These are phyloP conservation scores for Thunnus maccoyii DNA, from an alignment of 2,113 vertebrate species.

Conservation along the genomic window DNA sequence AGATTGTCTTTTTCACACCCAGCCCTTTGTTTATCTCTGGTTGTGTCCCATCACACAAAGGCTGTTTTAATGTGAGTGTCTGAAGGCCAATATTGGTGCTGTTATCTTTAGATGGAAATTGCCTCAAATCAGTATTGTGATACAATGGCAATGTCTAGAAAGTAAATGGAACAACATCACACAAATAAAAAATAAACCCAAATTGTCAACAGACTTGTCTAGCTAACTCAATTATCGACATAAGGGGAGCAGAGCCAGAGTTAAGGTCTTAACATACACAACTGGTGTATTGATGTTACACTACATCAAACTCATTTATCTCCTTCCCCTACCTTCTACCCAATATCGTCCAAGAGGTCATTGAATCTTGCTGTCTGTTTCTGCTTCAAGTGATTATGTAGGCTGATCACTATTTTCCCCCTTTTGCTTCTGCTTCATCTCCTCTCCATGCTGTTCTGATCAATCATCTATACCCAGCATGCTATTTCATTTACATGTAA, in stretches of 20 bases:
- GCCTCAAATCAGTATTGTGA: background rate
- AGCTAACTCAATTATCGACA: background rate
- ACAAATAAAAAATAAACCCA: background rate
- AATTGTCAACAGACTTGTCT: background rate
- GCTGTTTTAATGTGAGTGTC: background rate
- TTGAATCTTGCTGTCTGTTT: slow-evolving; percentile 23
- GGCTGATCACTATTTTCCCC: slow-evolving; percentile 42
- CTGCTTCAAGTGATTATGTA: slow-evolving; percentile 28
- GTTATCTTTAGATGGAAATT: background rate
- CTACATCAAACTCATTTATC: slow-evolving; percentile 27
- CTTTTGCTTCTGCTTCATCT: slow-evolving; percentile 29
- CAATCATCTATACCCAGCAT: slow-evolving; percentile 3
- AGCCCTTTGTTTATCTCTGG: slow-evolving; percentile 6
- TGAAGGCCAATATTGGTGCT: slow-evolving; percentile 3
- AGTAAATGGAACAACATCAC: background rate
- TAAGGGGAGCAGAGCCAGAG: background rate
- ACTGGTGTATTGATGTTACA: slow-evolving; percentile 30
- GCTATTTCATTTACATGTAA: slow-evolving; percentile 7
- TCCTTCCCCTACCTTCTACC: slow-evolving; percentile 12
- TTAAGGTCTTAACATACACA: slow-evolving; percentile 6
- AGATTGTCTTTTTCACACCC: background rate
- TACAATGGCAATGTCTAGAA: background rate
- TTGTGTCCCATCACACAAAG: background rate
- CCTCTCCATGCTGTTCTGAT: slow-evolving; percentile 16
- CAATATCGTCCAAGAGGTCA: slow-evolving; percentile 23